Base-by-base conservation (phyloP, 30 jellyfish, hydroid and myxozoan species). In the Aurelia aurita complex sp. Pacific region DNA sequence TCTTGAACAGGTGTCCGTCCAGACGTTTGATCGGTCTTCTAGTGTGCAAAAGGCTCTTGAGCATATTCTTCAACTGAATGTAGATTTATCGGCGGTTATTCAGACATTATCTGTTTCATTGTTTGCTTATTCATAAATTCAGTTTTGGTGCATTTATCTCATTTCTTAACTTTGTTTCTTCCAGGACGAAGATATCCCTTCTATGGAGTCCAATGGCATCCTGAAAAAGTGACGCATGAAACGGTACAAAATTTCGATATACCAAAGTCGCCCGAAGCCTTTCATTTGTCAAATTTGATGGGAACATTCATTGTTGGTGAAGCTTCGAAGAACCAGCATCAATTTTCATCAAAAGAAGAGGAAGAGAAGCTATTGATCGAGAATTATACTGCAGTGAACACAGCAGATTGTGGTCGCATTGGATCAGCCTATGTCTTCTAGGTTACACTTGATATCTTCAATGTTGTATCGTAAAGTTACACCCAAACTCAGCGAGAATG, bases 201-300 rank as follows among this genome's bases (percentile, higher is more conserved):
- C 69, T 91, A 91, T 69, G 98, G 98, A 15, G 94, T 91, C n/a
- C 98, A 91, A 72, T 91, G 91, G 86, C 98, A 91, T 74, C 98
- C 98, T 1, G 98, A 91, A 83, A 91, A 85, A 74, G 80, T 77
- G 52, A 35, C 79, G 50, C 85, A 73, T 64, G 98, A 91, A 64
- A 40, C 76, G 83, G 69, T 76, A 2, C 89, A 85, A 35, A 79
- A 83, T 18, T 60, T 91, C 17, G 51, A 63, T n/a, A 78, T 91
- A 34, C 94, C 96, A 7, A 94, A 74, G 61, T 6, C 80, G 14
- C 15, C 29, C n/a, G 81, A 85, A 15, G 96, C 98, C 14, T 64
- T 69, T 17, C 23, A 15, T 60, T 38, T 86, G 36, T 78, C 94
- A 1, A 81, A 88, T 9, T 54, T 29, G 35, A 42, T 91, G 33